A percentile compares a stretch with the other conserved stretches of the same genome.
These are phyloP conservation scores for Hydrotaea cyrtoneurina DNA, from an alignment of 2,888 invertebrate species.

Conservation along the genomic window DNA sequence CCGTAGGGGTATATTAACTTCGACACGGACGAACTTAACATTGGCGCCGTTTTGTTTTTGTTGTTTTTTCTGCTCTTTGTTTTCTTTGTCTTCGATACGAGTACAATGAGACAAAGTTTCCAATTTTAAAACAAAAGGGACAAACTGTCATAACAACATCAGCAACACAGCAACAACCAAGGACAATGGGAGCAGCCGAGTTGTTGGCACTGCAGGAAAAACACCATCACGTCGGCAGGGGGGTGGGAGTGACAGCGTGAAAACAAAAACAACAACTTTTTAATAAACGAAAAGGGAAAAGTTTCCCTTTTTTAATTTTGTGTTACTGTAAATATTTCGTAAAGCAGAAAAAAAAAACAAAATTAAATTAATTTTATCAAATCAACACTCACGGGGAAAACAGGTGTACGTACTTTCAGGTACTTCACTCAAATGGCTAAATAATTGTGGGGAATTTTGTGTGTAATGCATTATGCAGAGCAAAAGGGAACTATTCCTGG, in stretches of 20 bases:
- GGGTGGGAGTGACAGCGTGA: neutral
- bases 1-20: neutral
- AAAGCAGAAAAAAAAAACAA: conserved; percentile 10
- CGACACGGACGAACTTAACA: neutral
- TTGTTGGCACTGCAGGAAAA: neutral
- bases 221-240: neutral
- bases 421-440: neutral
- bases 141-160: conserved; percentile 13
- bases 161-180: neutral
- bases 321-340: neutral
- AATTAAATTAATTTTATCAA: conserved; percentile 45
- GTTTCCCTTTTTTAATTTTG: conserved; percentile 17
- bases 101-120: conserved; percentile 1
- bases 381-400: conserved; percentile 20
- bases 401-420: neutral
- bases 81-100: neutral
- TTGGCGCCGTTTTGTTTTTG: neutral
- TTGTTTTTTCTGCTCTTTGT: neutral
- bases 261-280: conserved; percentile 25
- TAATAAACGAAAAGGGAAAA: conserved; percentile 21
- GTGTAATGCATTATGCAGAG: no score
- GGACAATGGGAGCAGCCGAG: neutral
- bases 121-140: conserved; percentile 19
- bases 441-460: no score
- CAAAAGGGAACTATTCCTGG: no score